Conservation (phyloP, 2,113 vertebrate genomes). For the Glaucidium brasilianum region DNA sequence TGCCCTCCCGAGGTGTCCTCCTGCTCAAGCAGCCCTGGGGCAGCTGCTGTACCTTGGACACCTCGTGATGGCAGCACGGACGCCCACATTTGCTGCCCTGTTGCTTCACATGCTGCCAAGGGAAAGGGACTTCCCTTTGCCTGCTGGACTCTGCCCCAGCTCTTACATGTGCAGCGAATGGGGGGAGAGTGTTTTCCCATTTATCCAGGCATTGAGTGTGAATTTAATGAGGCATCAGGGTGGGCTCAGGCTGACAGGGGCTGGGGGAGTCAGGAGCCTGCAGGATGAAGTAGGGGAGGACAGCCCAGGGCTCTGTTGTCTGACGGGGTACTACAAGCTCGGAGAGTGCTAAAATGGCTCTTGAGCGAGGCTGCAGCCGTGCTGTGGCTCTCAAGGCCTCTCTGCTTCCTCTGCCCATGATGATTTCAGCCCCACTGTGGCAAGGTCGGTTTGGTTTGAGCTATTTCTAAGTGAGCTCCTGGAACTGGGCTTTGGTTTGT, state of each 20-base stretch:
- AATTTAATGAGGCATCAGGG: rapidly evolving
- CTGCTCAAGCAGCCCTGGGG: rapidly evolving
- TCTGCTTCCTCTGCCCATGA: background rate
- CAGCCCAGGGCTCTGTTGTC: background rate
- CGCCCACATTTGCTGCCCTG: rapidly evolving
- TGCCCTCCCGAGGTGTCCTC: background rate
- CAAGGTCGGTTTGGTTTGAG: background rate
- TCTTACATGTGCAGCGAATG: rapidly evolving
- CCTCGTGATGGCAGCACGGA: background rate
- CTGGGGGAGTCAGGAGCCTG: background rate
- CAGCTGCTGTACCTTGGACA: rapidly evolving
- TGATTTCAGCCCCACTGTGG: background rate
- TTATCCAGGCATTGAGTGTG: background rate
- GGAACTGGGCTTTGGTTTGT: background rate
- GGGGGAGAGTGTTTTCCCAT: background rate
- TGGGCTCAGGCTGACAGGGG: background rate
- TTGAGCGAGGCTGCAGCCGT: background rate
- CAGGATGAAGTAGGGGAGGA: background rate
- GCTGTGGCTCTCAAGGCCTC: background rate
- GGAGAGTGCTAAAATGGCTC: background rate
- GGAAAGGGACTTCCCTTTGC: background rate
- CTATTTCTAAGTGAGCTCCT: background rate
- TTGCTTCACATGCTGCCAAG: background rate
- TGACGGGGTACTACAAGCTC: background rate
- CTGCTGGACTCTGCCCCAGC: background rate